Evolutionary conservation across 2,888 invertebrate genomes (phyloP), one percentile per base, ranked within the genome.

Genomic region (Calameuta filiformis): DNA sequence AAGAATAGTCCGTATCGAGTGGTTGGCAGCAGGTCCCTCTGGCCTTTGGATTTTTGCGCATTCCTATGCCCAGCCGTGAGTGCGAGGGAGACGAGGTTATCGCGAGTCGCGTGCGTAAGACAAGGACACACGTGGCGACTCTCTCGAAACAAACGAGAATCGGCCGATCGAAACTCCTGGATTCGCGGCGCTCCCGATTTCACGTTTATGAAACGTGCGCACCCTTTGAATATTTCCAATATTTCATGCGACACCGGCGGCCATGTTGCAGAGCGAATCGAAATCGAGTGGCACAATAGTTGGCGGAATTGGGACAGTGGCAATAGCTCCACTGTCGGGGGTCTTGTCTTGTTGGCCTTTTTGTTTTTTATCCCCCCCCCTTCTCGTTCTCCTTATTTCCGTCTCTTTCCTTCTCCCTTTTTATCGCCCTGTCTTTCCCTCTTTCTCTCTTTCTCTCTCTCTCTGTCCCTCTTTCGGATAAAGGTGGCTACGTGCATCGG

Each of bases 401-500:
- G 71, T 31, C 34, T 34, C 2, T 33, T 23, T 71, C 30, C 12
- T 69, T 30, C 6, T 71, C 15, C 30, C 15, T 34, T n/a, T 31
- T 71, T 34, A 3, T 33, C 34, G 9, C 15, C 30, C 30, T 69
- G 30, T 30, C 30, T 31, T 15, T 23, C 0, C 15, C 23, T 71
- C 11, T 4, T 9, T 30, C 12, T 69, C 30, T 6, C 12, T 69
- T 12, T 6, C 6, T 12, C 4, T 69, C 12, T 71, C 30, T 33
- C 33, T 71, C 30, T 12, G 9, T 71, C 31, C 3, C 12, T 33
- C 71, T 31, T 30, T 34, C 71, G 71, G 34, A 86, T 85, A 87
- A 85, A 86, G 85, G 86, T 84, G 85, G 85, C 84, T 85, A 84
- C 83, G 84, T 83, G 87, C 87, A 87, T 82, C 86, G 82, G 81